phyloP scores from a whole-genome alignment of 1,140 invertebrate species.

The Paralvinella palmiformis region DNA sequence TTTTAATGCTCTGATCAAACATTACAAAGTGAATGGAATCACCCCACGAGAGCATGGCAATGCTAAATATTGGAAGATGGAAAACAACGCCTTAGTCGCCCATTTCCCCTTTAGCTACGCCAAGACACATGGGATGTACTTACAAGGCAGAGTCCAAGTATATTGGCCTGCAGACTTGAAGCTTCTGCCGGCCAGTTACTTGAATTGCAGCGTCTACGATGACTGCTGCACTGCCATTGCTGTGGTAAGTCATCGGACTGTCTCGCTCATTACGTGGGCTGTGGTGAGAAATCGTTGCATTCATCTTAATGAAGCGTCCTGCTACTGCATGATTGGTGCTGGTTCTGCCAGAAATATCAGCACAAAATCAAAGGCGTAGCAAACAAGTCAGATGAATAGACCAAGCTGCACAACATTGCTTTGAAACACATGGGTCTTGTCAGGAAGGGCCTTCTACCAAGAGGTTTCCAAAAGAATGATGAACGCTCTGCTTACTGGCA shows the following conservation, averaged over 20 bases:
- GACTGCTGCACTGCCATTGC: background rate
- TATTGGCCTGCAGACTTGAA: constrained; percentile 7
- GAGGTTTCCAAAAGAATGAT: too few relatives aligned
- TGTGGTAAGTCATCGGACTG: background rate
- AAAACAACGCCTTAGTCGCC: background rate
- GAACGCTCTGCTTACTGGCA: too few relatives aligned
- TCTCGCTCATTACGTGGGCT: background rate
- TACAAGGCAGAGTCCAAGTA: background rate
- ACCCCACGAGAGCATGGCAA: background rate
- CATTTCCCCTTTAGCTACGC: background rate
- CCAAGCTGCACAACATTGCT: too few relatives aligned
- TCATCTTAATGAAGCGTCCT: constrained; percentile 1
- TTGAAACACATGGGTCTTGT: too few relatives aligned
- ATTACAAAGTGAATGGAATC: constrained; percentile 4
- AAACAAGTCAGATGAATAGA: background rate
- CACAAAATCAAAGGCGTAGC: background rate
- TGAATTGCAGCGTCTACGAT: background rate
- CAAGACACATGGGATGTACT: constrained; percentile 1
- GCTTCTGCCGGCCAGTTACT: background rate
- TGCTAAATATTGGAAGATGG: background rate
- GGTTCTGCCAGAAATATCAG: constrained; percentile 4
- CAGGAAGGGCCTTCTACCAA: too few relatives aligned
- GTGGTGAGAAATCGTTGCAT: background rate
- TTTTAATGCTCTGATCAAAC: background rate
- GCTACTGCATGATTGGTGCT: background rate